These are phyloP conservation scores for Gastrophysa polygoni DNA, from an alignment of 2,888 invertebrate species.

Conservation along the genomic window DNA sequence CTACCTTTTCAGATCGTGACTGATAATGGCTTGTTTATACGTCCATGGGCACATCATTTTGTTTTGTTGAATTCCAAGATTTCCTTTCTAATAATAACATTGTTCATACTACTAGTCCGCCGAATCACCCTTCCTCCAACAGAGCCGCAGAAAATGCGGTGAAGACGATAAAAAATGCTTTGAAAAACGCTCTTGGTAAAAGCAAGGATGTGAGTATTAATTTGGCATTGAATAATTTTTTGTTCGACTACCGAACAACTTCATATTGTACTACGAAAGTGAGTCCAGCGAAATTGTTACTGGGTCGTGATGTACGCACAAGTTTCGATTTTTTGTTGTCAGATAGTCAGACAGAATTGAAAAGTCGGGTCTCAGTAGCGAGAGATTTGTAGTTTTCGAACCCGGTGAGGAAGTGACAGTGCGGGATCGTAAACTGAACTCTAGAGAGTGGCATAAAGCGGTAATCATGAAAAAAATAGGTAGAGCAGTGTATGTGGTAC, in stretches of 20 bases:
- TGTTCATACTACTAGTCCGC: neutral
- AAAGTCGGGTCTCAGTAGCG: too few species aligned
- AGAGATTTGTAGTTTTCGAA: too few species aligned
- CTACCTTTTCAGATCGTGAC: neutral
- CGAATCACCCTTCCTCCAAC: neutral
- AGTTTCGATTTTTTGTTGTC: too few species aligned
- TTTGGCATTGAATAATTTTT: neutral
- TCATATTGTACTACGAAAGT: neutral
- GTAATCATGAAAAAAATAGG: too few species aligned
- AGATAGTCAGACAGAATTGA: too few species aligned
- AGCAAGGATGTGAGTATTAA: neutral
- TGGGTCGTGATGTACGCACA: too few species aligned
- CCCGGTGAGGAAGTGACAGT: too few species aligned
- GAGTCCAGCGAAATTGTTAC: neutral
- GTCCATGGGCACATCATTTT: conserved; percentile 4
- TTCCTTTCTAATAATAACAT: conserved; percentile 7
- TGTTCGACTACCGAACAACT: neutral
- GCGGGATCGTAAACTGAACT: too few species aligned
- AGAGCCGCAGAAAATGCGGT: conserved; percentile 5
- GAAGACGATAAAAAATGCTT: conserved; percentile 4
- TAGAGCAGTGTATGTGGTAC: too few species aligned
- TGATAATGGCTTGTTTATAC: too few species aligned
- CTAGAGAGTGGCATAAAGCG: too few species aligned
- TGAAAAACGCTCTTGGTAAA: neutral
- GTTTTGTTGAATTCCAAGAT: conserved; percentile 9